phyloP scores from a whole-genome alignment of 2,888 invertebrate species.

The Drosophila emarginata region DNA sequence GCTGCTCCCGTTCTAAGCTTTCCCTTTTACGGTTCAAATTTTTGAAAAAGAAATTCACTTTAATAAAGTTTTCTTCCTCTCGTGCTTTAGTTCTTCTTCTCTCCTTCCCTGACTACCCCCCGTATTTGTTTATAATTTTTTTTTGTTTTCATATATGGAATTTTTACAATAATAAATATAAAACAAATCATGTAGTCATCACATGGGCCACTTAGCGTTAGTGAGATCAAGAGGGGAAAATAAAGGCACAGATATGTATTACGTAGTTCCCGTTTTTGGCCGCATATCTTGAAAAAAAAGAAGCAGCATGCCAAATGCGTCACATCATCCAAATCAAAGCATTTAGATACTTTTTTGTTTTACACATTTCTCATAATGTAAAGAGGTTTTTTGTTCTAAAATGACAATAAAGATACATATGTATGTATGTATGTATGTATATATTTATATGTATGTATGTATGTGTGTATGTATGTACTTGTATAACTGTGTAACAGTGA shows the following conservation, averaged over 20 bases:
- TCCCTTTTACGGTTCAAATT: background rate
- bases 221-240: background rate
- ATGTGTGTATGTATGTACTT: too few species aligned
- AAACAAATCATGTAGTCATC: slow-evolving; percentile 37
- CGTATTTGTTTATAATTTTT: too few species aligned
- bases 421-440: too few species aligned
- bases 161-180: slow-evolving; percentile 36
- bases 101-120: too few species aligned
- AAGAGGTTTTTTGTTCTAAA: background rate
- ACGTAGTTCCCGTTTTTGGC: slow-evolving; percentile 8
- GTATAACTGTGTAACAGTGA: too few species aligned
- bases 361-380: background rate
- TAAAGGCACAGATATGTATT: slow-evolving; percentile 1
- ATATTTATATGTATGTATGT: too few species aligned
- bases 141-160: slow-evolving; percentile 7
- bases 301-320: slow-evolving; percentile 6
- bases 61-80: background rate
- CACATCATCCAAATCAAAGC: background rate
- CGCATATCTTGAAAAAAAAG: slow-evolving; percentile 1
- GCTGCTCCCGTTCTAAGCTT: slow-evolving; percentile 7
- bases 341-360: background rate
- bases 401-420: too few species aligned
- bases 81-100: too few species aligned
- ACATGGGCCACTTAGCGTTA: slow-evolving; percentile 21
- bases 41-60: slow-evolving; percentile 25